Base-by-base conservation (phyloP, 2,113 vertebrate species). In the Cromileptes altivelis region DNA sequence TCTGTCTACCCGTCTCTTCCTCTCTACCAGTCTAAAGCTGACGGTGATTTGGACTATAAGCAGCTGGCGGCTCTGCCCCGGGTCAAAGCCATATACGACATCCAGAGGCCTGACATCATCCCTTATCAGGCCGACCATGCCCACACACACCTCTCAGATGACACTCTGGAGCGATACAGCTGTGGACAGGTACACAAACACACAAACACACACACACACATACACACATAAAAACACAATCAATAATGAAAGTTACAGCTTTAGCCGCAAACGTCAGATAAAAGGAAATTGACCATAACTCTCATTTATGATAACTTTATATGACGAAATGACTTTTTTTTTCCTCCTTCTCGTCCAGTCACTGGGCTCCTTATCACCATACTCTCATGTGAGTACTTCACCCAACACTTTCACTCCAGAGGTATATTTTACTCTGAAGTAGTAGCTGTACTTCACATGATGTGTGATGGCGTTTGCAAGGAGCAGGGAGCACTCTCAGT, bases 21-120 rank as follows among this genome's bases (percentile, higher is more conserved):
- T 71, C 45, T 77, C 60, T 90, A 57, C 81, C 92, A 99, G 98
- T 97, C 97, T 89, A 98, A 98, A 94, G 96, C 97, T 94, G 96
- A 97, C 94, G 96, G 96, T 93, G 96, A 98, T 90, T 95, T 97
- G 94, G 96, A 96, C 95, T 98, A 97, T 92, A 98, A 97, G 96
- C 96, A 97, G 92, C 94, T 98, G 95, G 96, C 96, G 57, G 94
- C 97, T 92, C 95, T 98, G 92, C 97, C 97, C 94, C 97, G 97
- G 95, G 96, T 97, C 94, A 99, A 98, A 94, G 95, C 97, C 89
- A 94, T 97, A 92, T 98, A 98, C 84, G 97, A 97, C 91, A 95
- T 96, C 88, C 97, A 98, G 92, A 96, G 94, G 75, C 97, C 98
- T 1, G 97, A 98, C 95, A 97, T 99, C 95, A 97, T 98, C 95